A percentile compares a stretch with the other conserved stretches of the same genome.
Conservation (phyloP, 1,140 invertebrate genomes). For the Cyrtorhinus lividipennis region DNA sequence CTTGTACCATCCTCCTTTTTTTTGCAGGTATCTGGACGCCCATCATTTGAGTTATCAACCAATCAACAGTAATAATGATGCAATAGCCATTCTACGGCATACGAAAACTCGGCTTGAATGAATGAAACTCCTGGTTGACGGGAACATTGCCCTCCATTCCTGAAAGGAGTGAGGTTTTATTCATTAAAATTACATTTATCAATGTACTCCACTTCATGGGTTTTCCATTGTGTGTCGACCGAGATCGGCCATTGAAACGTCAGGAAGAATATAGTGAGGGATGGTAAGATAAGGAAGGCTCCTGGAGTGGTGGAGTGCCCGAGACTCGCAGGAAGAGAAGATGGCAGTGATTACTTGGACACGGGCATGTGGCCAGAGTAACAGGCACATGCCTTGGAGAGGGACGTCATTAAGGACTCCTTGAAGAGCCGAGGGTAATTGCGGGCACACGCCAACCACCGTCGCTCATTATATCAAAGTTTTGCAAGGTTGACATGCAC, state of each 20-base stretch:
- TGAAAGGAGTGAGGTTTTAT: no score
- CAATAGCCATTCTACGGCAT: no score
- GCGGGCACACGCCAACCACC: not conserved
- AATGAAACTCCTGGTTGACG: no score
- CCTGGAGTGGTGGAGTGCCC: not conserved
- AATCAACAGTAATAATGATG: no score
- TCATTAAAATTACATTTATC: no score
- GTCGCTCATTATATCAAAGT: conserved; percentile 2
- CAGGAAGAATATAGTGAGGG: not conserved
- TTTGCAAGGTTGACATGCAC: conserved; percentile 1
- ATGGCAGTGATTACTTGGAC: conserved; percentile 8
- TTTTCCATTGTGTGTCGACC: no score
- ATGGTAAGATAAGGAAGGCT: not conserved
- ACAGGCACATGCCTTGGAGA: not conserved
- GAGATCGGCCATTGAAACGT: conserved; percentile 1
- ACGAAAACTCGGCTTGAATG: no score
- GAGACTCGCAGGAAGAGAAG: not conserved
- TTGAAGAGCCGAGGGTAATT: not conserved
- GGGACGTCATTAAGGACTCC: not conserved
- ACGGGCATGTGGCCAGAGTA: conserved; percentile 6
- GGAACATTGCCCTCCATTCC: no score
- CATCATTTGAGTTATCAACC: no score
- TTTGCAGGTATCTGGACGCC: no score
- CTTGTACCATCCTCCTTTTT: no score
- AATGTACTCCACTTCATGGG: no score